Percentiles rank a stretch among this genome's conserved stretches.
These are phyloP conservation scores for Drosophila lacertosa DNA, from an alignment of 1,140 invertebrate genomes.

Conservation along the genomic window DNA sequence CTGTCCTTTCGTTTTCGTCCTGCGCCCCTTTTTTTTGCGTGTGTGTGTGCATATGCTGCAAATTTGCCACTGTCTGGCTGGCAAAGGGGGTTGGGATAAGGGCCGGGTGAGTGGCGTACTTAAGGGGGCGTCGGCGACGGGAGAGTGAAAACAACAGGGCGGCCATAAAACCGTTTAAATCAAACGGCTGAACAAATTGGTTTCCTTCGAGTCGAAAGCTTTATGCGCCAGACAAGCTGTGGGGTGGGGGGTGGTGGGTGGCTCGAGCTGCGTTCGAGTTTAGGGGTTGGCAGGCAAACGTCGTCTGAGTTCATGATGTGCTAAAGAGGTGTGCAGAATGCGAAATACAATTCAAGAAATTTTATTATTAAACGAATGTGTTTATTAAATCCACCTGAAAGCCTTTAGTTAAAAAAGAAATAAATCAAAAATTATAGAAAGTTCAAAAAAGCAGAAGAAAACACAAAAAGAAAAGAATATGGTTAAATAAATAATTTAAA, in stretches of 20 bases:
- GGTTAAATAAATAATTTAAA: too few relatives aligned
- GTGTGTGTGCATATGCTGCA: conserved; percentile 79
- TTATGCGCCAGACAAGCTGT: conserved; percentile 63
- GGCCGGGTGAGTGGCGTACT: conserved; percentile 74
- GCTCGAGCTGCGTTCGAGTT: not conserved
- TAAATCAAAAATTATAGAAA: too few relatives aligned
- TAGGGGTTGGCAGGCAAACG: conserved; percentile 27
- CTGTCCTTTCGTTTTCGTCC: conserved; percentile 46
- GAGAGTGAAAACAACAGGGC: conserved; percentile 78
- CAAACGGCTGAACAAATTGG: conserved; percentile 82
- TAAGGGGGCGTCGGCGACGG: conserved; percentile 69
- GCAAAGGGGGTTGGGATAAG: not conserved
- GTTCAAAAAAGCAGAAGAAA: too few relatives aligned
- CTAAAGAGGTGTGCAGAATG: conserved; percentile 32
- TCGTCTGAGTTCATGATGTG: conserved; percentile 22
- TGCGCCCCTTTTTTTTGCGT: conserved; percentile 37
- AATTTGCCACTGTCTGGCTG: conserved; percentile 64
- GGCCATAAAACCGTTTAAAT: conserved; percentile 82
- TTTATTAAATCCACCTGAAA: not conserved
- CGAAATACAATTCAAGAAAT: conserved; percentile 9
- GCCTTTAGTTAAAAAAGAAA: not conserved
- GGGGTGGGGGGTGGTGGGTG: conserved; percentile 1
- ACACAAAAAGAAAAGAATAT: too few relatives aligned
- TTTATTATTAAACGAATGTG: not conserved
- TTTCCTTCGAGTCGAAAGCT: conserved; percentile 80